phyloP scores from a whole-genome alignment of 2,797 vertebrate genomes.

The Acropternis orthonyx region DNA sequence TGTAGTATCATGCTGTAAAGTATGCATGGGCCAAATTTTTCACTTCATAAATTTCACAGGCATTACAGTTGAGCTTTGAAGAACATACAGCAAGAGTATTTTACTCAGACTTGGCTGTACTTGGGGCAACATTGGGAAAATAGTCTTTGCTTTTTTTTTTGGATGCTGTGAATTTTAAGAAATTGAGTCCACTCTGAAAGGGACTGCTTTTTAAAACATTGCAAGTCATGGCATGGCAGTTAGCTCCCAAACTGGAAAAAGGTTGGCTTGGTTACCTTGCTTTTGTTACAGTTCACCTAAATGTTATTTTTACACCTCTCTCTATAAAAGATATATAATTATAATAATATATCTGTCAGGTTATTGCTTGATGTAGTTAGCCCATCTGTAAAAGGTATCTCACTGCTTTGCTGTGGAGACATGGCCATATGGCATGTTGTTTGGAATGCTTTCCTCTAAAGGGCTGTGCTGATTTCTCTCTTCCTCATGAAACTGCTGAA shows the following conservation, averaged over 20 bases:
- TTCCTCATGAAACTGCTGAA: not conserved
- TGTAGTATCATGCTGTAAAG: not conserved
- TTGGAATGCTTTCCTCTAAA: not conserved
- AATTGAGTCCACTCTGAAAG: not conserved
- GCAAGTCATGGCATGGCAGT: not conserved
- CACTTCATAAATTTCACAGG: constrained; percentile 35
- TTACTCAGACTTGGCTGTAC: constrained; percentile 13
- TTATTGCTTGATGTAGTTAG: not conserved
- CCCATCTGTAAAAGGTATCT: not conserved
- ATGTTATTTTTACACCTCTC: not conserved
- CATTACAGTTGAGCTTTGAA: constrained; percentile 25
- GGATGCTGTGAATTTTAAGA: not conserved
- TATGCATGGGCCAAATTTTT: not conserved
- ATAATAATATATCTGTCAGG: not conserved
- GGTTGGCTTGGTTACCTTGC: not conserved
- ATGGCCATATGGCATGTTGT: not conserved
- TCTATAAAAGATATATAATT: too few relatives aligned
- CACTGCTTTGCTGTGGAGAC: not conserved
- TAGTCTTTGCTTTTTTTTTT: not conserved
- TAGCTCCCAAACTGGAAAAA: not conserved
- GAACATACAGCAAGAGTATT: constrained; percentile 1
- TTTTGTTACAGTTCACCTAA: not conserved
- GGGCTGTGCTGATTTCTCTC: not conserved
- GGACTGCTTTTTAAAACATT: not conserved
- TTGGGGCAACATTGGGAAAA: not conserved